Evolutionary conservation across 1,140 invertebrate genomes (phyloP).

Genomic region (Cotesia chilonis): DNA sequence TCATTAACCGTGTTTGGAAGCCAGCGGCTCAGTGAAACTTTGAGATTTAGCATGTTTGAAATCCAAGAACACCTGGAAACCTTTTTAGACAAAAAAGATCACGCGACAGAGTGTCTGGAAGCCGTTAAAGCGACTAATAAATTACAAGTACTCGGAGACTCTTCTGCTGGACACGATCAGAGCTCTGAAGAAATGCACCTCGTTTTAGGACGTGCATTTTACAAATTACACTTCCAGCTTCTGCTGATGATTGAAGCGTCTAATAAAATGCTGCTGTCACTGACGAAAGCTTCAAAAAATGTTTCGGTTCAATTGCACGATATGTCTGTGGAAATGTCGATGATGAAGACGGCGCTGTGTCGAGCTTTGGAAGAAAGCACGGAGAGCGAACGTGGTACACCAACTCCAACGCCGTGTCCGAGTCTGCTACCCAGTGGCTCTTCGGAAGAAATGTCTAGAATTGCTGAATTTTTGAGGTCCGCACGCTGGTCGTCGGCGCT

Average conservation of each 20-base stretch:
- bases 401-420: slow-evolving; percentile 66
- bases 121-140: slow-evolving; percentile 79
- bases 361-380: slow-evolving; percentile 67
- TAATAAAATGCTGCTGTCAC: slow-evolving; percentile 82
- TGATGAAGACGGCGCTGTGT: slow-evolving; percentile 65
- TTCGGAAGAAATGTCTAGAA: slow-evolving; percentile 66
- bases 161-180: slow-evolving; percentile 63
- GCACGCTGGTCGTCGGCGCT: slow-evolving; percentile 74
- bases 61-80: slow-evolving; percentile 95
- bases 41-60: slow-evolving; percentile 91
- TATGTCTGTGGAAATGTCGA: slow-evolving; percentile 67
- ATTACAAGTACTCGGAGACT: slow-evolving; percentile 75
- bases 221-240: slow-evolving; percentile 94
- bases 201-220: slow-evolving; percentile 84
- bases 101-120: slow-evolving; percentile 84
- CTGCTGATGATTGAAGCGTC: slow-evolving; percentile 90
- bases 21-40: slow-evolving; percentile 76
- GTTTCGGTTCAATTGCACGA: slow-evolving; percentile 68
- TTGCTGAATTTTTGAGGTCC: slow-evolving; percentile 72
- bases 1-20: slow-evolving; percentile 70
- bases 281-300: slow-evolving; percentile 68
- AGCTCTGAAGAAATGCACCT: slow-evolving; percentile 72
- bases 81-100: slow-evolving; percentile 90
- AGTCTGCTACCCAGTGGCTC: slow-evolving; percentile 59
- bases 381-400: slow-evolving; percentile 69